A percentile compares a stretch with the other conserved stretches of the same genome.
phyloP scores from a whole-genome alignment of 2,797 vertebrate species.

The Onychomys leucogaster region DNA sequence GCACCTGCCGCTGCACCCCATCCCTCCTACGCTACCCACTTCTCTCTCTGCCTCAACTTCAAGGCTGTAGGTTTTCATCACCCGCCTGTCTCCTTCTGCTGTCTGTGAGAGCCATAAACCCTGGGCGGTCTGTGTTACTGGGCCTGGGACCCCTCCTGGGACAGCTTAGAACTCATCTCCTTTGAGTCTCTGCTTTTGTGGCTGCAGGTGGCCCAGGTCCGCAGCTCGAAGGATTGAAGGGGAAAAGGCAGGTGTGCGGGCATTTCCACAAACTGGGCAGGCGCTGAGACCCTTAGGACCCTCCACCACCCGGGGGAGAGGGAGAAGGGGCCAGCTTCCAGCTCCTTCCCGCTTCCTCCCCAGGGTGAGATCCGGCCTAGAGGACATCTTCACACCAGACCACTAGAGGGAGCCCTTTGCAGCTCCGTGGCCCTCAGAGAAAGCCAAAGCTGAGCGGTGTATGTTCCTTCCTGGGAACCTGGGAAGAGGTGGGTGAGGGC shows the following conservation, averaged over 20 bases:
- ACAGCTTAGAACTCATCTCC: neutral
- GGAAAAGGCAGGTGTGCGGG: neutral
- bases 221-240: accelerated
- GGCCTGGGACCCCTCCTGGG: neutral
- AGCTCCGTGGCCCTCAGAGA: accelerated
- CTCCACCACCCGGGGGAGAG: neutral
- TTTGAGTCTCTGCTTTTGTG: neutral
- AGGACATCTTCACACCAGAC: neutral
- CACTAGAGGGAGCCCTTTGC: slow-evolving; percentile 67
- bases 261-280: accelerated
- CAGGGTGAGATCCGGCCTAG: neutral
- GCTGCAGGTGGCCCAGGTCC: neutral
- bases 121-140: neutral
- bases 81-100: neutral
- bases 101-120: neutral
- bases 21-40: neutral
- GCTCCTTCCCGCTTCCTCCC: neutral
- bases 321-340: neutral
- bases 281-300: too few relatives aligned
- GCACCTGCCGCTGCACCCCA: too few relatives aligned
- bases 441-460: neutral
- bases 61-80: neutral
- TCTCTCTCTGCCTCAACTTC: neutral
- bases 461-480: neutral
- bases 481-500: accelerated